Evolutionary conservation across 2,888 invertebrate genomes (phyloP).

Genomic region (Phyllotreta striolata): DNA sequence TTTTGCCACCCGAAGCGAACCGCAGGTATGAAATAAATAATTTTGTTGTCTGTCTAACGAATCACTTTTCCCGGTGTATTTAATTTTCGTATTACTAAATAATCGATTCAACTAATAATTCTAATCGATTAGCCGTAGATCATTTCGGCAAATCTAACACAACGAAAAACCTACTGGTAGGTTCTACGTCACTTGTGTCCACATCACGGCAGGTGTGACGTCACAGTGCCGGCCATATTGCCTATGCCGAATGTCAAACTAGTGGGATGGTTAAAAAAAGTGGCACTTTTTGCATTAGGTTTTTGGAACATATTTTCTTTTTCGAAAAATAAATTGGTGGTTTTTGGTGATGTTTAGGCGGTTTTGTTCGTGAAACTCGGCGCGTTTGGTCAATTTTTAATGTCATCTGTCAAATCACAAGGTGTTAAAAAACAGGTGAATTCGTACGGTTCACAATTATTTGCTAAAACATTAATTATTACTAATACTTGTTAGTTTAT

Average conservation of each 20-base stretch:
- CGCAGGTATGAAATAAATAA: constrained; percentile 70
- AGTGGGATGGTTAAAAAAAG: constrained; percentile 54
- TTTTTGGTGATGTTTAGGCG: constrained; percentile 30
- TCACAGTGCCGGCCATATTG: constrained; percentile 56
- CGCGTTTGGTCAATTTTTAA: constrained; percentile 25
- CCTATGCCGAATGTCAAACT: constrained; percentile 52
- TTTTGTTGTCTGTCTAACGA: no score
- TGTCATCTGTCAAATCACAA: constrained; percentile 52
- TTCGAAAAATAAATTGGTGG: constrained; percentile 1
- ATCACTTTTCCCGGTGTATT: background rate
- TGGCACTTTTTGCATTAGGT: constrained; percentile 45
- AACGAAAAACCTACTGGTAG: background rate
- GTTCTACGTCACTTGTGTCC: constrained; percentile 26
- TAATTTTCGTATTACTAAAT: constrained; percentile 1
- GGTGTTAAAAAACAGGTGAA: constrained; percentile 54
- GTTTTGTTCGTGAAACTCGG: constrained; percentile 21
- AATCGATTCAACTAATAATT: background rate
- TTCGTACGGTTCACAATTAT: constrained; percentile 35
- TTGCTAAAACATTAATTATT: constrained; percentile 8
- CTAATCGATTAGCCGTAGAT: background rate
- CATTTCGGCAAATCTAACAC: constrained; percentile 8
- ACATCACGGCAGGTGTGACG: constrained; percentile 43
- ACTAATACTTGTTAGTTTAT: constrained; percentile 2
- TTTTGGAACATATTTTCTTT: constrained; percentile 12
- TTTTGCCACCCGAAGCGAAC: constrained; percentile 84